Conservation (phyloP, 2,113 vertebrate genomes). For the Rhinolophus ferrumequinum region DNA sequence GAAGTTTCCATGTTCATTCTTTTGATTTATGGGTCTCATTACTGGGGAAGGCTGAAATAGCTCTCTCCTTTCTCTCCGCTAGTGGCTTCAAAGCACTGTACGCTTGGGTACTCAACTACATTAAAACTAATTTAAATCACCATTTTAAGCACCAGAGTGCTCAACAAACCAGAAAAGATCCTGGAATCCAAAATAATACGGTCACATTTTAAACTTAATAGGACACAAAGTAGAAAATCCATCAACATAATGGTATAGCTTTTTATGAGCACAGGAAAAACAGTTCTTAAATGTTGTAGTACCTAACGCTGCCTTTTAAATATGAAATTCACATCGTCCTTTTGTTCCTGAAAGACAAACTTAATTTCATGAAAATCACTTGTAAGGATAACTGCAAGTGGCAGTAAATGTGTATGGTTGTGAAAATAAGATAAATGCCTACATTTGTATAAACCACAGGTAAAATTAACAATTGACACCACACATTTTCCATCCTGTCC, state of each 20-base stretch:
- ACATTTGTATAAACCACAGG: neutral
- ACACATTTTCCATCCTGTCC: neutral
- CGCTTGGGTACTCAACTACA: constrained; percentile 82
- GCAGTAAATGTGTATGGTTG: neutral
- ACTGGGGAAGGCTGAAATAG: constrained; percentile 60
- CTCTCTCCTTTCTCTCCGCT: constrained; percentile 60
- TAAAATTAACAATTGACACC: neutral
- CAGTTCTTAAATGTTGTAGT: neutral
- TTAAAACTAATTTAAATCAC: constrained; percentile 81
- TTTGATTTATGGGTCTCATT: constrained; percentile 79
- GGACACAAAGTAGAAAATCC: constrained; percentile 56
- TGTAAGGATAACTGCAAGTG: neutral
- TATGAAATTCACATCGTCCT: neutral
- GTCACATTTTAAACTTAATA: constrained; percentile 57
- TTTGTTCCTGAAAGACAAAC: constrained; percentile 6
- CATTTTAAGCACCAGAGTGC: constrained; percentile 73
- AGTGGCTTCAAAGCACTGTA: constrained; percentile 82
- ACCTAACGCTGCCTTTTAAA: constrained; percentile 20
- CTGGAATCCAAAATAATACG: constrained; percentile 65
- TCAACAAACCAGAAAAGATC: constrained; percentile 78
- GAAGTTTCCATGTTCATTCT: constrained; percentile 76
- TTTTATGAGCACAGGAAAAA: neutral
- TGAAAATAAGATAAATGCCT: constrained; percentile 35
- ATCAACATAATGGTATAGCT: constrained; percentile 57
- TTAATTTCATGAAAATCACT: neutral